Evolutionary conservation across 2,113 vertebrate genomes (phyloP).

Genomic region (Tonatia bakeri): DNA sequence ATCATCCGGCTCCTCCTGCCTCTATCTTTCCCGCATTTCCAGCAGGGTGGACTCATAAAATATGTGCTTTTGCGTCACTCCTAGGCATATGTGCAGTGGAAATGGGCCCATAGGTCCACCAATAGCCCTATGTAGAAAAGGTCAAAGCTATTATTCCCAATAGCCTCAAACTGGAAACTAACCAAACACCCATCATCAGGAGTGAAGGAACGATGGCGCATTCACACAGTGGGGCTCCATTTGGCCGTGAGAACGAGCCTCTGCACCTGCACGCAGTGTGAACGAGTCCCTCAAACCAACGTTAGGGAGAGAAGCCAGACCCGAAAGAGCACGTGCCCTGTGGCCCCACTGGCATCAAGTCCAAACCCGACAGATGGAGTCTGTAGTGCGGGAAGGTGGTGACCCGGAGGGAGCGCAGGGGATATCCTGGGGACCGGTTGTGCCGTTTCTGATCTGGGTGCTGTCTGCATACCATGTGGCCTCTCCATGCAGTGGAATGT

Average conservation of each 20-base stretch:
- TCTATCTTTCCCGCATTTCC: no score
- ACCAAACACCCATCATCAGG: no score
- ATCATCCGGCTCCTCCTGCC: no score
- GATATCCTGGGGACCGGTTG: neutral
- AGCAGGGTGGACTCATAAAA: no score
- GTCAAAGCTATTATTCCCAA: no score
- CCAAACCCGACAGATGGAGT: neutral
- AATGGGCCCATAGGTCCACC: no score
- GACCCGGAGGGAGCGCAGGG: neutral
- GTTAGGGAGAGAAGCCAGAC: neutral
- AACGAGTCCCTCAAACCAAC: neutral
- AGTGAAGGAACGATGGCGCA: no score
- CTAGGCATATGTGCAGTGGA: no score
- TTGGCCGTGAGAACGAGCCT: neutral
- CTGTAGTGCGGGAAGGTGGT: neutral
- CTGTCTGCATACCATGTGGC: neutral
- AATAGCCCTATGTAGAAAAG: no score
- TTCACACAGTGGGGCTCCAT: no score
- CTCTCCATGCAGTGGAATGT: neutral
- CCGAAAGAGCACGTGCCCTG: neutral
- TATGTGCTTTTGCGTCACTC: no score
- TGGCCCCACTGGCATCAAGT: neutral
- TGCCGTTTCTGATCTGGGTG: neutral
- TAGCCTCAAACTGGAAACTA: no score
- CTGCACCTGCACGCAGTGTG: neutral